phyloP scores from a whole-genome alignment of 2,113 vertebrate species.

The Chunga burmeisteri region DNA sequence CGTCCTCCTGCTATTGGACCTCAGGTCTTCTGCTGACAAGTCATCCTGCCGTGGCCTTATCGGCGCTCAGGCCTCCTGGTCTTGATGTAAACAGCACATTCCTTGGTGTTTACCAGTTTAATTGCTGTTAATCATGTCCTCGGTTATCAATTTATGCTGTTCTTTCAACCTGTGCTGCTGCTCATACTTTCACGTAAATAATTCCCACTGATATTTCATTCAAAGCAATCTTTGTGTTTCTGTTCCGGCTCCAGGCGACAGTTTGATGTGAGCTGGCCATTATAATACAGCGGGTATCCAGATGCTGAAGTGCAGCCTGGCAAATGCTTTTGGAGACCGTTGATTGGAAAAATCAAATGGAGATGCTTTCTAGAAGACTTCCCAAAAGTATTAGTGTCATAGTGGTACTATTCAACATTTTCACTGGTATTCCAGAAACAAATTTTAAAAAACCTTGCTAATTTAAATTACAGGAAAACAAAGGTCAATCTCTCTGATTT shows the following conservation, averaged over 20 bases:
- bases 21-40: neutral
- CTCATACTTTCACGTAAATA: neutral
- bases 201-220: neutral
- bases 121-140: neutral
- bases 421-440: neutral
- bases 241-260: neutral
- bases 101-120: neutral
- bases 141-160: neutral
- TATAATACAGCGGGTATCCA: rapidly evolving
- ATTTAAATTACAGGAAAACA: neutral
- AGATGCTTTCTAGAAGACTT: neutral
- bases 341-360: neutral
- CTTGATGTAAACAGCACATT: constrained; percentile 2
- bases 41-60: neutral
- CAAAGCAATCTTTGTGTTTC: neutral
- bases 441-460: neutral
- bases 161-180: neutral
- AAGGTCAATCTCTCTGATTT: neutral
- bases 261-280: rapidly evolving
- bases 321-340: neutral
- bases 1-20: neutral
- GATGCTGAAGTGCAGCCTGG: neutral
- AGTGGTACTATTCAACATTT: neutral
- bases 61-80: neutral
- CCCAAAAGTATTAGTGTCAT: neutral